Conservation (phyloP, 2,888 invertebrate species). For the Drosophila prostipennis region DNA sequence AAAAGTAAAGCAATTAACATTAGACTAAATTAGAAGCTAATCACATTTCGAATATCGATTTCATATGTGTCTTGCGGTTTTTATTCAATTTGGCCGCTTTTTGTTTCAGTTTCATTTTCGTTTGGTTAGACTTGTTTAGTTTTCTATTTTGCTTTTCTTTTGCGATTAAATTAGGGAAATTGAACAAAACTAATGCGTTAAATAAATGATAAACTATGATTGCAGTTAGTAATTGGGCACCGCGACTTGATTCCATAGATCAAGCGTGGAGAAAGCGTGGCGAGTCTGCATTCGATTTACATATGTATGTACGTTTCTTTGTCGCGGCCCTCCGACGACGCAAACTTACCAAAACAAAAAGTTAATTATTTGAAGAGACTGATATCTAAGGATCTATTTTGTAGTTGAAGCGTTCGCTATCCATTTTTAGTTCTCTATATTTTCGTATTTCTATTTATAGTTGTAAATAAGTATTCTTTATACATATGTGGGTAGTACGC, state of each 20-base stretch:
- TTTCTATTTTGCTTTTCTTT: slow-evolving; percentile 25
- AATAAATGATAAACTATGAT: slow-evolving; percentile 31
- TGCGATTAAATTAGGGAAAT: slow-evolving; percentile 18
- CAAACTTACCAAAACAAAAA: slow-evolving; percentile 74
- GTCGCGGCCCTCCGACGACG: slow-evolving; percentile 41
- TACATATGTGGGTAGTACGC: slow-evolving; percentile 43
- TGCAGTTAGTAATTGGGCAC: slow-evolving; percentile 30
- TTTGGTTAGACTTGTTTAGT: background rate
- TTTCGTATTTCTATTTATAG: slow-evolving; percentile 23
- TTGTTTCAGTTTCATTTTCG: slow-evolving; percentile 1
- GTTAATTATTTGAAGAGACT: slow-evolving; percentile 53
- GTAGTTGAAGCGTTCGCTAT: slow-evolving; percentile 47
- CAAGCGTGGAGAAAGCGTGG: slow-evolving; percentile 30
- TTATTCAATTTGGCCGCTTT: slow-evolving; percentile 2
- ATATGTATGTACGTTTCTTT: slow-evolving; percentile 6
- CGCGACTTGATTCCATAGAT: slow-evolving; percentile 5
- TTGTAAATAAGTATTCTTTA: slow-evolving; percentile 33
- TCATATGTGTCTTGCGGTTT: slow-evolving; percentile 31
- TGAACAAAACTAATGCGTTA: slow-evolving; percentile 32
- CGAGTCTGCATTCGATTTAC: slow-evolving; percentile 35
- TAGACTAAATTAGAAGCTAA: slow-evolving; percentile 32
- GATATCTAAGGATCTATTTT: slow-evolving; percentile 41
- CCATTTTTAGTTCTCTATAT: slow-evolving; percentile 23
- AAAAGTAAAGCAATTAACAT: slow-evolving; percentile 49
- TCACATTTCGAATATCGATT: slow-evolving; percentile 41